Base-by-base conservation (phyloP, 2,113 vertebrate genomes). In the Lepidothrix coronata region DNA sequence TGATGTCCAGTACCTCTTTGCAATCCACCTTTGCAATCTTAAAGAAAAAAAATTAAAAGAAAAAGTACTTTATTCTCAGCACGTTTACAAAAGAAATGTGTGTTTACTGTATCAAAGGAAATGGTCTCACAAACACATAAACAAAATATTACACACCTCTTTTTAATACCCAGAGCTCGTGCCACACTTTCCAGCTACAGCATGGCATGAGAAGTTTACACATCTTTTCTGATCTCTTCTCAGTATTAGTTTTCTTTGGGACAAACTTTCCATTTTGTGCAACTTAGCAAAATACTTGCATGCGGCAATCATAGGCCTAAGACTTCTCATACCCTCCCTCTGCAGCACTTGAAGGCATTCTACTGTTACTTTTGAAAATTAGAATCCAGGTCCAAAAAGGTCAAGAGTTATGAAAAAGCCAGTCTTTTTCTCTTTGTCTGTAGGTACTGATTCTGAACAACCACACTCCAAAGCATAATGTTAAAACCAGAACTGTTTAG, bases 21-120 rank as follows among this genome's bases (percentile, higher is more conserved):
- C 99, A 99, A 97, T 99, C 99, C 67, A 99, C 98, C 89, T 98
- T 99, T 67, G 99, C 98, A 97, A 99, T 99, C 99, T 99, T 97
- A 93, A 51, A 91, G 81, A 73, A 83, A 85, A 37, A 91, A 91
- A 94, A 92, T 52, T n/a, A 21, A 57, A 73, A 49, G 28, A 80
- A 89, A 84, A 89, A 72, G 48, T 77, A 72, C 63, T 95, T 96
- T 48, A 89, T 80, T 87, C 33, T 54, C 31, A 83, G 27, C 3
- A 41, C 3, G 3, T 70, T 88, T 81, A 71, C 63, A 84, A 39
- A 71, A 67, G 21, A 86, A 85, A 91, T 21, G 22, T 5, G 18
- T 7, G 14, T 52, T 83, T 73, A 62, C 14, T n/a, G 6, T 27
- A 46, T 58, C 54, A 73, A 68, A 85, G 55, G 19, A 86, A 59